Evolutionary conservation across 2,888 invertebrate species (phyloP), one percentile per base, ranked within the genome.

Genomic region (Pemphredon lugubris): DNA sequence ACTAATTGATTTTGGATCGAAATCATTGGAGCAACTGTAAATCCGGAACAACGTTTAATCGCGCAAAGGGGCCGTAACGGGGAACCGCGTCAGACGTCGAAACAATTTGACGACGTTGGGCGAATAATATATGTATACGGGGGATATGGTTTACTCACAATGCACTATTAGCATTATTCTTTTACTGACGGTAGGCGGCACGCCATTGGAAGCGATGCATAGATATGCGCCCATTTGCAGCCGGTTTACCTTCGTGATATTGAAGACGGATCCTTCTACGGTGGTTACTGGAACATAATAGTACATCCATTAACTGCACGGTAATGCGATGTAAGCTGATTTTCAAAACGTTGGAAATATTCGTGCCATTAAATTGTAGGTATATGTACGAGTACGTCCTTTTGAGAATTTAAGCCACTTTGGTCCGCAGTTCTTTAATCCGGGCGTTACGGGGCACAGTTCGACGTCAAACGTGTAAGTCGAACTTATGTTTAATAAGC

Each of bases 131-230:
- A n/a, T 26, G 26, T 26, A n/a, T 26, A 26, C 26, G 7, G 26
- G 26, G 7, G 7, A 11, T 14, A 3, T 11, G 18, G 11, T n/a
- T n/a, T 90, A 93, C 96, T 94, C 92, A 96, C 96, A 96, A 90
- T 96, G 95, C 75, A 96, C 95, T 85, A 95, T 95, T 54, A 97
- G 93, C 91, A 95, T 95, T 84, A 97, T 96, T 85, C 96, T 91
- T 90, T 96, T 96, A 92, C 96, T 96, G 79, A 96, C 95, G 30
- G 96, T 95, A 0, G 97, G 97, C 9, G 96, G 97, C 30, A 96
- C 94, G 37, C 96, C 96, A 88, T 96, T 96, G 79, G 94, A 94
- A 1, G 95, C 95, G 80, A 95, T 95, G 90, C 95, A 95, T 57
- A 95, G 91, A 88, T 95, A 95, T 23, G 94, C 93, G 11, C 95